Evolutionary conservation across 2,888 invertebrate genomes (phyloP), one percentile per base, ranked within the genome.

Genomic region (Trissoscelio sp.): DNA sequence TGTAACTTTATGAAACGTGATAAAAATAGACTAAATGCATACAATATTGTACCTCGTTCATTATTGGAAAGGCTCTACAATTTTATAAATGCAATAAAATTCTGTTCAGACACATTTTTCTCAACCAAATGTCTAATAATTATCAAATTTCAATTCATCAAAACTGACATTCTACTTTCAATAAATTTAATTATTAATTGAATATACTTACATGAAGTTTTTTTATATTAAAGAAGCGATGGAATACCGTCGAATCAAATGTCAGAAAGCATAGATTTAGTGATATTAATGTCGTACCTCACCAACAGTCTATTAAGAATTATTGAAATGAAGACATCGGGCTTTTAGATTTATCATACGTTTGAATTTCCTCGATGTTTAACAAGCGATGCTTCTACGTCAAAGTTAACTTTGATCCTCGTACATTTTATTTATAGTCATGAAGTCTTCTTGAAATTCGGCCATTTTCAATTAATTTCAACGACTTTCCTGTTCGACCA

Each of bases 331-430:
- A 70, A 53, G 53, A 9, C 69, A 62, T 62, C 42, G 3, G 22
- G 7, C 7, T 67, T 42, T 51, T 18, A 22, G 12, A 48, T 34
- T 57, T 14, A 48, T 57, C 16, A 14, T 16, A 67, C 39, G 62
- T 70, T 55, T 57, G 42, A 55, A 34, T 67, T 79, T 66, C 72
- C 62, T 70, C 14, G 16, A 53, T 69, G 22, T 34, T 69, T 60
- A 53, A 69, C 60, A 53, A 69, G 14, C 51, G 55, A 51, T 55
- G 67, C 31, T 60, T 14, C 66, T 77, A 77, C 67, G 77, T 77
- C 70, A 69, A 78, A 44, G 70, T 64, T 64, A 78, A 64, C 57
- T 78, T 66, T 78, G 78, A 70, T 78, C 64, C 66, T 78, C 64
- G 18, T 57, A 22, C 11, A 78, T 66, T 64, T 70, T 77, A 75